A percentile compares a stretch with the other conserved stretches of the same genome.
Conservation (phyloP, 2,113 vertebrate genomes). For the Melanostigma gelatinosum region DNA sequence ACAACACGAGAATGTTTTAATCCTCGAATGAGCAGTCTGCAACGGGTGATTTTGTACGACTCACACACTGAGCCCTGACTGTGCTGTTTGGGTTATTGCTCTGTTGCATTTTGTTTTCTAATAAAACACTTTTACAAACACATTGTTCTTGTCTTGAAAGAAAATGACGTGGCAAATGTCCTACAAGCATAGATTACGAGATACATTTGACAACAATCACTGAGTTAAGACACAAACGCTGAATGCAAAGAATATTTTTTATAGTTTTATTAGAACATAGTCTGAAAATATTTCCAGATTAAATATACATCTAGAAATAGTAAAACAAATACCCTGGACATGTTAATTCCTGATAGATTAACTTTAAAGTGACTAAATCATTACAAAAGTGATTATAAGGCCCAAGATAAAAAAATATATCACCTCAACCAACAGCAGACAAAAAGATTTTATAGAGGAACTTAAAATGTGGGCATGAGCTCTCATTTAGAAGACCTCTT, state of each 20-base stretch:
- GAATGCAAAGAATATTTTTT: conserved; percentile 9
- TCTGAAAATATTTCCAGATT: conserved; percentile 37
- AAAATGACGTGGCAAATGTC: not conserved
- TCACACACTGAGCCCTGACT: conserved; percentile 89
- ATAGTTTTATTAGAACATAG: conserved; percentile 43
- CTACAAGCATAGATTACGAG: not conserved
- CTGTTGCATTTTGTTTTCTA: conserved; percentile 86
- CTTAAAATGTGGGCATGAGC: not conserved
- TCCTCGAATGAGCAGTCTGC: conserved; percentile 86
- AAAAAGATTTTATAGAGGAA: not conserved
- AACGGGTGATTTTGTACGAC: conserved; percentile 86
- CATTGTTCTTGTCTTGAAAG: not conserved
- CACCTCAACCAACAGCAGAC: conserved; percentile 34
- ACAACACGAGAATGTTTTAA: conserved; percentile 91
- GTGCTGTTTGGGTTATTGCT: conserved; percentile 80
- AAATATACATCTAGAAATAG: conserved; percentile 53
- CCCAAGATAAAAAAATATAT: not conserved
- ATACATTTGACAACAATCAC: no score
- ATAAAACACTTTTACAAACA: conserved; percentile 82
- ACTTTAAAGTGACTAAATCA: conserved; percentile 11
- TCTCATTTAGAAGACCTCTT: not conserved
- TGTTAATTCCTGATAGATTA: conserved; percentile 33
- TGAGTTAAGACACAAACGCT: not conserved
- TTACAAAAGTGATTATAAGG: conserved; percentile 29
- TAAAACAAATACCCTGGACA: conserved; percentile 21